Evolutionary conservation across 2,113 vertebrate genomes (phyloP).

Genomic region (Corythornis cristatus): DNA sequence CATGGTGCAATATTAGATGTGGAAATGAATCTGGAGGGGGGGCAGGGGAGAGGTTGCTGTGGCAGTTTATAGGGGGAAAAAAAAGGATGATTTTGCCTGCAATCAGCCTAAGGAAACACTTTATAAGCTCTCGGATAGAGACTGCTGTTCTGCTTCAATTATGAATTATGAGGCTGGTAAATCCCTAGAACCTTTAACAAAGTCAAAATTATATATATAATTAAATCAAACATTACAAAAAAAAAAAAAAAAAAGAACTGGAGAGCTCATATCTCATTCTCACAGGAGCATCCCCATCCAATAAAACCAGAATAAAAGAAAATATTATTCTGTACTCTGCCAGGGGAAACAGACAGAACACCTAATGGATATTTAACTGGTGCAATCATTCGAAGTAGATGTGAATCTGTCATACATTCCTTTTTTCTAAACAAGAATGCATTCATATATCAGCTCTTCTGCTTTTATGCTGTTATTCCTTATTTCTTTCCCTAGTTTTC

Average conservation of each 20-base stretch:
- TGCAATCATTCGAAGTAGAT: background rate
- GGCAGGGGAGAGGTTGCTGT: background rate
- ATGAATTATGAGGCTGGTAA: background rate
- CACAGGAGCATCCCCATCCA: background rate
- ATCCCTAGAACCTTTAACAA: background rate
- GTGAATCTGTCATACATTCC: background rate
- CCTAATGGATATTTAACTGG: background rate
- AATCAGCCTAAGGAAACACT: background rate
- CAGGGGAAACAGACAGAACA: background rate
- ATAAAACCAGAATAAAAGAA: background rate
- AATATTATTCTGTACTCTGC: background rate
- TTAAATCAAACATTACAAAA: too few species aligned
- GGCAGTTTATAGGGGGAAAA: background rate
- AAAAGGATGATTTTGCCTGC: background rate
- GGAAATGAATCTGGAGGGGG: background rate
- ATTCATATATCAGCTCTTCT: background rate
- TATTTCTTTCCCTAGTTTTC: background rate
- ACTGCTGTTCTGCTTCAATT: background rate
- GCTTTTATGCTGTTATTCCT: background rate
- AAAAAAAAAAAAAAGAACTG: background rate
- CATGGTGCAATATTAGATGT: fast-evolving
- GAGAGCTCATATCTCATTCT: background rate
- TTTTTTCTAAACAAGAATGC: background rate
- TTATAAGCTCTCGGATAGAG: background rate
- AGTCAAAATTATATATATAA: background rate